A percentile compares a stretch with the other conserved stretches of the same genome.
Evolutionary conservation across 2,888 invertebrate species (phyloP).

Genomic region (Drosophila leonis): DNA sequence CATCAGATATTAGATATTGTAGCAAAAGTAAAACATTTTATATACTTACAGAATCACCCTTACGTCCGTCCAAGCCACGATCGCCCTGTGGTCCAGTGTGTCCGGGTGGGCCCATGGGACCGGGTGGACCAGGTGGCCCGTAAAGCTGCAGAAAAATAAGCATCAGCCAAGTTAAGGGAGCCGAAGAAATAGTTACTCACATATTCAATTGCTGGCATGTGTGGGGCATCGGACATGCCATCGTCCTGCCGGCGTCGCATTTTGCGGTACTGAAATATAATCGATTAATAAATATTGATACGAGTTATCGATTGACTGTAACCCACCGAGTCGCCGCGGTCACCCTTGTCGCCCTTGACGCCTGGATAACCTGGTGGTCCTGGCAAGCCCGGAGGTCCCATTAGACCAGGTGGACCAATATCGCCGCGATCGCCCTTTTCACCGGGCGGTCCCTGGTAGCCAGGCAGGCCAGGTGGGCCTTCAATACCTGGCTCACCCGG

Average conservation of each 20-base stretch:
- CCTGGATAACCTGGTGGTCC: constrained; percentile 95
- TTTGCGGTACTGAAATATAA: constrained; percentile 85
- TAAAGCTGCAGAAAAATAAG: constrained; percentile 85
- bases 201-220: constrained; percentile 85
- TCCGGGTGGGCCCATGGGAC: constrained; percentile 91
- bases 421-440: constrained; percentile 93
- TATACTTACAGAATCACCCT: constrained; percentile 91
- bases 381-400: constrained; percentile 96
- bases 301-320: not conserved
- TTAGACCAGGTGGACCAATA: constrained; percentile 96
- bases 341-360: constrained; percentile 95
- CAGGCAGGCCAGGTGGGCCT: constrained; percentile 92
- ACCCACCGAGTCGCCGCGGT: constrained; percentile 96
- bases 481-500: constrained; percentile 93
- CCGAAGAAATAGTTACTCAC: constrained; percentile 71
- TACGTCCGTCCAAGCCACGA: constrained; percentile 91
- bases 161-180: not conserved
- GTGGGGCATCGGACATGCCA: constrained; percentile 85
- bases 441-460: constrained; percentile 94
- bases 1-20: not conserved
- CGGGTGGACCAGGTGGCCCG: constrained; percentile 87
- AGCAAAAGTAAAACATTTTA: rapidly evolving
- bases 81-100: constrained; percentile 85
- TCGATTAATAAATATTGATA: constrained; percentile 22
- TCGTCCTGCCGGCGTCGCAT: constrained; percentile 86